Base-by-base conservation (phyloP, 2,888 invertebrate species). In the Perizoma flavofasciatum region DNA sequence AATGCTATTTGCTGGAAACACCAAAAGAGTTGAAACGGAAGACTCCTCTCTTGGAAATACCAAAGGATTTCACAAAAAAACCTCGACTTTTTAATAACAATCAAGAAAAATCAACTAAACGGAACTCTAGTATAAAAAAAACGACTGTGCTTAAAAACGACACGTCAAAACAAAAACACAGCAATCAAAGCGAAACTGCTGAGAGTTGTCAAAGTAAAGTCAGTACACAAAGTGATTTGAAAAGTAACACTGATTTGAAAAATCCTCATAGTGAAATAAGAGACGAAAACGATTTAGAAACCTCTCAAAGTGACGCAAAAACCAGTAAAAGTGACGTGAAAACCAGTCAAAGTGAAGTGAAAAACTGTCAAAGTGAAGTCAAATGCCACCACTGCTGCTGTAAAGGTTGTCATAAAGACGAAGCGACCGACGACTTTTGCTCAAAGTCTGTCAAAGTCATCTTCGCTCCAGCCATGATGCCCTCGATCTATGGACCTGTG, bases 391-490 rank as follows among this genome's bases (percentile, higher is more conserved):
- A 80, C 44, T 82, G 83, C 52, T 85, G 85, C 53, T 85, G 84
- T 54, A 51, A 58, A 5, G 50, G 51, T n/a, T 61, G 61, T 49
- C 61, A 61, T 7, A 63, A 56, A 33, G 52, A 53, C 58, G 70
- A 70, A 35, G 63, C 22, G 55, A 63, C 50, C 3, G 71, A 65
- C 0, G 70, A 70, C 65, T 85, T 84, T 70, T 79, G 81, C 57
- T 74, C 68, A 59, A 77, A 78, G 39, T 70, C 82, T 46, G 86
- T 89, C 48, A 89, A 89, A 75, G 86, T 90, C 59, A 87, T 90
- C 0, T 85, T 91, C 56, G 84, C 91, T 1, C 88, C 90, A 63
- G 79, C 89, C 0, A 90, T 91, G 90, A 83, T 91, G 83, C 86
- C 89, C 0, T 81, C 88, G 0, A 75, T 90, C 1, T 89, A 84